Conservation (phyloP, 2,113 vertebrate species). For the Hippocampus zosterae region DNA sequence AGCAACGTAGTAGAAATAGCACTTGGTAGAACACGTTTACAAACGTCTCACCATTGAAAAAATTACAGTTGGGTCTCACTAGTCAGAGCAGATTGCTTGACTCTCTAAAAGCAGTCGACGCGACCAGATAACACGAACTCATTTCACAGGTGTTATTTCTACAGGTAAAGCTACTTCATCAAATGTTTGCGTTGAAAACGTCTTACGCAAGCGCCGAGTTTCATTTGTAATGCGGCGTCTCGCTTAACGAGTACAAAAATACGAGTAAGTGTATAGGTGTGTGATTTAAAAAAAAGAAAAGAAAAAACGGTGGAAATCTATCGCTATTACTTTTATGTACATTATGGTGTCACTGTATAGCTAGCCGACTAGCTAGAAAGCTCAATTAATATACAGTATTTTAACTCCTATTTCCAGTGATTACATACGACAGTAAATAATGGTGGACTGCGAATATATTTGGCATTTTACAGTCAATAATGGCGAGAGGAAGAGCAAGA, state of each 20-base stretch:
- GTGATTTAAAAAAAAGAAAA: no score
- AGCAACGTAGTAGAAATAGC: no score
- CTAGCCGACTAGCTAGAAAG: background rate
- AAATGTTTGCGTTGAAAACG: background rate
- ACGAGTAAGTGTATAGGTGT: background rate
- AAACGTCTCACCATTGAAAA: no score
- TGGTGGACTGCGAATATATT: background rate
- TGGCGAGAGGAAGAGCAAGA: constrained; percentile 19
- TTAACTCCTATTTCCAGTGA: background rate
- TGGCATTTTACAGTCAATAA: constrained; percentile 5
- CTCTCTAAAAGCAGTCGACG: background rate
- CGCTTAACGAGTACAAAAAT: background rate
- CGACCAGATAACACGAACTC: background rate
- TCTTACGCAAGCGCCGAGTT: background rate
- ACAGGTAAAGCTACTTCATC: background rate
- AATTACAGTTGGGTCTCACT: no score
- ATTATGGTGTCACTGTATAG: background rate
- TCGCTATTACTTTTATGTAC: background rate
- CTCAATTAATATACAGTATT: background rate
- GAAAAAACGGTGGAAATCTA: background rate
- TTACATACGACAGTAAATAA: background rate
- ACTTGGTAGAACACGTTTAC: no score
- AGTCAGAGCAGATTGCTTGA: no score
- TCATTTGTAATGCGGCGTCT: background rate
- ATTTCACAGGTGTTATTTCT: background rate